Conservation (phyloP, 2,888 invertebrate genomes). For the Pseudococcus viburni region DNA sequence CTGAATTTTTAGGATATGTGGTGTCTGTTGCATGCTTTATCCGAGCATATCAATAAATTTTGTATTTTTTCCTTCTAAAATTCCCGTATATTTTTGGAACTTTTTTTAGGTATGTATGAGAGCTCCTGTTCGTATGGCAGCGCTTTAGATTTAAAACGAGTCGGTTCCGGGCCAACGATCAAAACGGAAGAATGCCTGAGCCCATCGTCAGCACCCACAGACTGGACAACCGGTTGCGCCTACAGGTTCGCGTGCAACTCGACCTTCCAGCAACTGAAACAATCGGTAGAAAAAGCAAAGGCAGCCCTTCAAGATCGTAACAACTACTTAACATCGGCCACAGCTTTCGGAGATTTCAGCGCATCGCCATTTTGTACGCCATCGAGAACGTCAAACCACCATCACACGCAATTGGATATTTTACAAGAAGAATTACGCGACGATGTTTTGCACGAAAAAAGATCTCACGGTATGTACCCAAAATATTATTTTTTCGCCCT, state of each 20-base stretch:
- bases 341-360: constrained; percentile 78
- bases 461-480: constrained; percentile 62
- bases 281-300: constrained; percentile 91
- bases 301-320: constrained; percentile 85
- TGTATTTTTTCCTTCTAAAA: no score
- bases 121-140: constrained; percentile 93
- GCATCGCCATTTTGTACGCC: constrained; percentile 68
- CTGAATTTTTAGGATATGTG: no score
- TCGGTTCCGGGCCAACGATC: constrained; percentile 71
- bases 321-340: constrained; percentile 80
- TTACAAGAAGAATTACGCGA: constrained; percentile 67
- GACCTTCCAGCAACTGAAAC: constrained; percentile 90
- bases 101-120: constrained; percentile 81
- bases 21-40: no score
- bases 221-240: constrained; percentile 71
- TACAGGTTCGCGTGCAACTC: constrained; percentile 85
- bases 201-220: constrained; percentile 58
- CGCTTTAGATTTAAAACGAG: constrained; percentile 82
- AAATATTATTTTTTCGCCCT: constrained; percentile 4
- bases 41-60: no score
- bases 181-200: constrained; percentile 73
- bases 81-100: no score
- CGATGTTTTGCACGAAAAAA: constrained; percentile 65
- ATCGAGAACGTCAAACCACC: constrained; percentile 67
- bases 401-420: constrained; percentile 67